Base-by-base conservation (phyloP, 2,113 vertebrate genomes). In the Camelus bactrianus region DNA sequence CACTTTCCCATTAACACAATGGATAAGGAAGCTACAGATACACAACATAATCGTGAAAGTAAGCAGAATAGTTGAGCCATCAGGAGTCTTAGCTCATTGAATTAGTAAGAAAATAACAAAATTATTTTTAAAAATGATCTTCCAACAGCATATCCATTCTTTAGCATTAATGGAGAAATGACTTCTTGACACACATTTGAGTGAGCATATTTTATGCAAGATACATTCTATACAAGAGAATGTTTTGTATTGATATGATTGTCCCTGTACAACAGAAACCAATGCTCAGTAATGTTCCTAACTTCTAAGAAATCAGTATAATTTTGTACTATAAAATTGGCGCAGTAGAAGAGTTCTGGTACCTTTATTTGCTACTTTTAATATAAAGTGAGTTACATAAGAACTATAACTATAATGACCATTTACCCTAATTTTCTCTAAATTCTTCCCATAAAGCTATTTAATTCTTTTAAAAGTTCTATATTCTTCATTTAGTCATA, bases 351-450 rank as follows among this genome's bases (percentile, higher is more conserved):
- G 24, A 81, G 30, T 62, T 60, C 22, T 73, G 13, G 4, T 75
- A 8, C 6, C 2, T 84, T 65, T 72, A 58, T 54, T 28, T 58
- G 3, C 10, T 56, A 26, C 1, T 1, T 72, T 82, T 60, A 54
- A 75, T 79, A 73, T 81, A 46, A 48, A 89, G 91, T 64, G 80
- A 64, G 58, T 95, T 70, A 60, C n/a, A n/a, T 24, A 65, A 70
- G 17, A 81, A 64, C 3, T 62, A 19, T 60, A 60, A 20, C 3
- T 87, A 24, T 4, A 30, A 24, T 79, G 48, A 50, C 9, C 16
- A 52, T 48, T 26, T 8, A 48, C 1, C 22, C 1, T 89, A 83
- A n/a, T 19, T 16, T 56, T 70, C 35, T 82, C 6, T 22, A 67
- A 93, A 52, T 32, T 50, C 20, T 72, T 80, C 5, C 14, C 14